Conservation (phyloP, 1,140 invertebrate genomes). For the Palaemon carinicauda region DNA sequence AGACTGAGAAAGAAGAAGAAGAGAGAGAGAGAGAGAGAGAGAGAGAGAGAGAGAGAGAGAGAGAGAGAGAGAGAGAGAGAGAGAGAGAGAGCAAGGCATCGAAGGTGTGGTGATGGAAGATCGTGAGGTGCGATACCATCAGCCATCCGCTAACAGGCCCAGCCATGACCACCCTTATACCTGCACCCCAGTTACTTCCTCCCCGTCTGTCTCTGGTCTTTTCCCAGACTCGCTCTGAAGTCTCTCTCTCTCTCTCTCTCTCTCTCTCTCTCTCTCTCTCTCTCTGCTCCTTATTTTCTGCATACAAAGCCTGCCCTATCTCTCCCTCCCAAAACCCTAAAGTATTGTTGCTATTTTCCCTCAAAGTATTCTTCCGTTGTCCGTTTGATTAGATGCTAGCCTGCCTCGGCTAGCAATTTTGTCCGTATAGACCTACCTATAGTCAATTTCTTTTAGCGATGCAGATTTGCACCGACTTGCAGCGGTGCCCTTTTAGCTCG, state of each 20-base stretch:
- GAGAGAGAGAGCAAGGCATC: not conserved
- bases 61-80: not conserved
- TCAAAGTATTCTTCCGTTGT: no score
- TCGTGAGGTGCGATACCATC: conserved; percentile 9
- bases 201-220: not conserved
- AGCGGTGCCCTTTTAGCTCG: no score
- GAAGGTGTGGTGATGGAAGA: not conserved
- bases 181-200: not conserved
- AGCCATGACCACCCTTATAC: not conserved
- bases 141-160: not conserved
- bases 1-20: no score
- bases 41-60: not conserved
- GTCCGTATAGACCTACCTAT: no score
- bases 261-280: not conserved
- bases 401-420: no score
- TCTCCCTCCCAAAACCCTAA: no score
- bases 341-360: no score
- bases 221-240: not conserved
- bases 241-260: not conserved
- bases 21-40: not conserved
- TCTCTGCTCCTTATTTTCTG: not conserved
- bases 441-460: no score
- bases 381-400: no score
- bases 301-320: not conserved
- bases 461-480: no score